Percentiles rank a stretch among this genome's conserved stretches.
These are phyloP conservation scores for Muraenolepis orangiensis DNA, from an alignment of 2,797 vertebrate species.

Conservation along the genomic window DNA sequence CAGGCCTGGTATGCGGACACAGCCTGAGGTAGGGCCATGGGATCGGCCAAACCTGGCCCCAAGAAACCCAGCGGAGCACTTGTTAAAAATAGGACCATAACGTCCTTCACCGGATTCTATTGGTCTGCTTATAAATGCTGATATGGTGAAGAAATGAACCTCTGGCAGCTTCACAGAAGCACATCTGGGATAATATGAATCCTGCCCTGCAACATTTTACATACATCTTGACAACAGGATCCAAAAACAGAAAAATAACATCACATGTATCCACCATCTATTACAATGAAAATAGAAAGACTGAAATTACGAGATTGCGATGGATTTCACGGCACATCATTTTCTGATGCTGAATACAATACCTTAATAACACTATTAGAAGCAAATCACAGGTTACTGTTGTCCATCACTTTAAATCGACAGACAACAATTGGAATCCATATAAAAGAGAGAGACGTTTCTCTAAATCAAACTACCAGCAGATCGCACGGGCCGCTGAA, in stretches of 20 bases:
- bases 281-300: too few species aligned
- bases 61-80: not conserved
- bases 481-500: not conserved
- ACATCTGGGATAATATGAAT: not conserved
- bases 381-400: too few species aligned
- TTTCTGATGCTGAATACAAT: too few species aligned
- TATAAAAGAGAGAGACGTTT: not conserved
- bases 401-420: not conserved
- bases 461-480: not conserved
- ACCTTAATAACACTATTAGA: too few species aligned
- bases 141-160: not conserved
- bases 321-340: too few species aligned
- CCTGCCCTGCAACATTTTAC: not conserved
- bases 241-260: not conserved
- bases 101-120: not conserved
- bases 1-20: conserved; percentile 94
- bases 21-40: conserved; percentile 87
- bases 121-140: not conserved
- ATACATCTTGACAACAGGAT: not conserved
- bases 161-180: too few species aligned
- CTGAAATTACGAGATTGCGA: too few species aligned
- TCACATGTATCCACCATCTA: too few species aligned
- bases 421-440: not conserved
- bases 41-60: conserved; percentile 86
- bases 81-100: not conserved